Conservation (phyloP, 2,888 invertebrate genomes). For the Bembecia ichneumoniformis region DNA sequence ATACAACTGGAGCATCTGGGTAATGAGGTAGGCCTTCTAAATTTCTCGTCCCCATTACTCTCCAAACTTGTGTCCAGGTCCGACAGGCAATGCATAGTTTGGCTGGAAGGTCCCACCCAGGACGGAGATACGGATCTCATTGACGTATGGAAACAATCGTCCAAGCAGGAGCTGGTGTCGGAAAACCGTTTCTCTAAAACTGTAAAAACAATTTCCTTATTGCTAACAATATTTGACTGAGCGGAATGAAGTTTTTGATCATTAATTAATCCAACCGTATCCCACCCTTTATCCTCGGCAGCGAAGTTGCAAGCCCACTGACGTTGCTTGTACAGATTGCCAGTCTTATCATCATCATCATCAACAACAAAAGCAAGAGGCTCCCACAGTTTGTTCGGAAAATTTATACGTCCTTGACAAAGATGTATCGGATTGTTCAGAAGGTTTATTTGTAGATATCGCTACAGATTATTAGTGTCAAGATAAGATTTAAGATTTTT, state of each 20-base stretch:
- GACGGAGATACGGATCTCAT: conserved; percentile 56
- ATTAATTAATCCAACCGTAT: not conserved
- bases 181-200: conserved; percentile 64
- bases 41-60: conserved; percentile 57
- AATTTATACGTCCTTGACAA: no score
- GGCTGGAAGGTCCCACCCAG: conserved; percentile 52
- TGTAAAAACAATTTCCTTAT: conserved; percentile 13
- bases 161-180: conserved; percentile 56
- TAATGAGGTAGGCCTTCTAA: conserved; percentile 53
- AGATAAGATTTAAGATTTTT: no score
- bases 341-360: no score
- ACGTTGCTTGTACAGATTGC: no score
- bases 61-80: conserved; percentile 56
- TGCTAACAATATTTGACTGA: not conserved
- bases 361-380: no score
- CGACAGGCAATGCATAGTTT: conserved; percentile 63
- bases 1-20: conserved; percentile 84
- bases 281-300: not conserved
- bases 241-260: not conserved
- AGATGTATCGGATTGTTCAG: no score
- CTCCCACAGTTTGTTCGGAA: no score
- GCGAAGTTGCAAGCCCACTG: no score
- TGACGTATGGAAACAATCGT: conserved; percentile 58
- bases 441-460: no score
- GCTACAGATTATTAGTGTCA: no score